Base-by-base conservation (phyloP, 1,140 invertebrate species). In the Mamestra configurata region DNA sequence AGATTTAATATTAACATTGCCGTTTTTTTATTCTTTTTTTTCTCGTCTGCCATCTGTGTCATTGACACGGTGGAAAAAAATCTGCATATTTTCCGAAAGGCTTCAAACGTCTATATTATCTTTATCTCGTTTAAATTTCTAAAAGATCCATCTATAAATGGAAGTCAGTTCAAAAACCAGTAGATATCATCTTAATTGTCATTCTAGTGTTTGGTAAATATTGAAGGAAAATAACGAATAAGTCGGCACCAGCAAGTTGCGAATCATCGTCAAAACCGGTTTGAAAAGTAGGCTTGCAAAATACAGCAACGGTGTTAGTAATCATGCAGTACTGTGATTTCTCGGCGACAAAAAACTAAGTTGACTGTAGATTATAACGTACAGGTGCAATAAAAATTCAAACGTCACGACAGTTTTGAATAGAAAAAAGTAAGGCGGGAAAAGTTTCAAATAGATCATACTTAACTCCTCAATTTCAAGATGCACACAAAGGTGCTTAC, bases 271-370 rank as follows among this genome's bases (percentile, higher is more conserved):
- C 79, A 49, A 82, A 93, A 92, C 91, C 90, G 91, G 91, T 93
- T 84, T 86, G 64, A 83, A 84, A 92, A 87, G 87, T 91, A 87
- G 88, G 88, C 90, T 92, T 90, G 91, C 91, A 88, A 93, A 92
- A 91, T 90, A 83, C 77, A 85, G 84, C 87, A 85, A 85, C 82
- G 84, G 81, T 82, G 82, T 85, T 86, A 77, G 84, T 84, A 85
- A 83, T 82, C 79, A 81, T 78, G 79, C 80, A 81, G 68, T 64
- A 82, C 77, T 80, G 83, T 82, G 79, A 79, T 84, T 78, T 84
- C 73, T 76, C 57, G 68, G 80, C 66, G 57, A 79, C 81, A 83
- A 80, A 78, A 72, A 83, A 77, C 53, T 75, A 68, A 71, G 22
- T 71, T 71, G 57, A 27, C 40, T 51, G 24, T 66, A 77, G 66